A percentile compares a stretch with the other conserved stretches of the same genome.
Conservation (phyloP, 2,797 vertebrate species). For the Acestrorhynchus altus region DNA sequence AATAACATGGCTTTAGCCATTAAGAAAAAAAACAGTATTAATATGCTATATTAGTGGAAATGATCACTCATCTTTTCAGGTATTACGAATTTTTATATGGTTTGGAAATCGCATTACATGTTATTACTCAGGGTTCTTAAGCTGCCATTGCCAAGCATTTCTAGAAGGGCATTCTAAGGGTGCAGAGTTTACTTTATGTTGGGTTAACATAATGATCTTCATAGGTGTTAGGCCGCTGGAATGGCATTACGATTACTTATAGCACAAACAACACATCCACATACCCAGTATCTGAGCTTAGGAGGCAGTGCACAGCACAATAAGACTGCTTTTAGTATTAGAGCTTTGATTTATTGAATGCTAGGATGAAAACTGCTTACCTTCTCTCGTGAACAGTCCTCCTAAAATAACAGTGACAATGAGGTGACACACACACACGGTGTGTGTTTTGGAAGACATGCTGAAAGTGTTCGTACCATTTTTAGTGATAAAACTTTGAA, state of each 20-base stretch:
- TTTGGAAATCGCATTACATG: constrained; percentile 1
- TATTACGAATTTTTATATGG: not conserved
- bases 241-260: constrained; percentile 21
- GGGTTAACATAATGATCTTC: constrained; percentile 15
- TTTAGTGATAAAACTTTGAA: not conserved
- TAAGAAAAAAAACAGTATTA: not conserved
- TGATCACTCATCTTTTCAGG: not conserved
- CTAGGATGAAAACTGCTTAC: constrained; percentile 68
- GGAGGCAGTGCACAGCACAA: constrained; percentile 28
- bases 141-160: constrained; percentile 11
- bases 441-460: constrained; percentile 19
- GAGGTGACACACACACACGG: constrained; percentile 38
- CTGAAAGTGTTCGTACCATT: not conserved
- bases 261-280: constrained; percentile 18
- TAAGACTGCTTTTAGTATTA: constrained; percentile 22
- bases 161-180: constrained; percentile 7
- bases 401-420: constrained; percentile 72
- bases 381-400: constrained; percentile 61
- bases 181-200: not conserved
- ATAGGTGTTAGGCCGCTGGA: constrained; percentile 17
- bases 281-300: constrained; percentile 4
- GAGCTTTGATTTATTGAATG: constrained; percentile 53
- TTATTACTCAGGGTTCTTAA: constrained; percentile 8
- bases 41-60: not conserved
- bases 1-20: constrained; percentile 2